Evolutionary conservation across 2,888 invertebrate species (phyloP).

Genomic region (Schizaphis graminum): DNA sequence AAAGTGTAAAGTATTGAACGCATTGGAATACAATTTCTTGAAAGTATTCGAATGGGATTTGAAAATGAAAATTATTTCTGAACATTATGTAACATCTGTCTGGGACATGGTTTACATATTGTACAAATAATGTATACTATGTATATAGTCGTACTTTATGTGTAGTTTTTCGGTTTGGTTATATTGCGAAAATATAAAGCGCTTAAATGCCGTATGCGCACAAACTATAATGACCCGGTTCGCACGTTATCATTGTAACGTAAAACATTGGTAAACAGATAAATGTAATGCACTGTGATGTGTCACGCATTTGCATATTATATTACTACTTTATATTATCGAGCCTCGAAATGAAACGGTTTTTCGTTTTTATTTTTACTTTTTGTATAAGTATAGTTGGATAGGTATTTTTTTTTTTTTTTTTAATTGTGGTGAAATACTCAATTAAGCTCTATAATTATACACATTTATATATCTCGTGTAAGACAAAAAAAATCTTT

Average conservation of each 20-base stretch:
- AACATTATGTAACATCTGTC: constrained; percentile 41
- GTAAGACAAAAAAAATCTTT: neutral
- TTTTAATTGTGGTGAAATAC: neutral
- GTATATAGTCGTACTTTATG: neutral
- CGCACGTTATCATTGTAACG: constrained; percentile 49
- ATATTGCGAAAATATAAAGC: constrained; percentile 41
- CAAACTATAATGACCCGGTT: constrained; percentile 46
- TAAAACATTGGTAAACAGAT: constrained; percentile 16
- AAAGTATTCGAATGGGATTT: neutral
- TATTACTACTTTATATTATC: neutral
- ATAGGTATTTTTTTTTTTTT: neutral
- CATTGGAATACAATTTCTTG: neutral
- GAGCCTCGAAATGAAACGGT: neutral
- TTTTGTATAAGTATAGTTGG: neutral
- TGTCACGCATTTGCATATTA: neutral
- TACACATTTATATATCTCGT: neutral
- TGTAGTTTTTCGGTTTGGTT: constrained; percentile 34
- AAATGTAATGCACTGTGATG: neutral
- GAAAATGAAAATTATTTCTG: constrained; percentile 47
- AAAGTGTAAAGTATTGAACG: constrained; percentile 1
- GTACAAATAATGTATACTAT: neutral
- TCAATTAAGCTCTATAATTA: neutral
- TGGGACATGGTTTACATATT: constrained; percentile 13
- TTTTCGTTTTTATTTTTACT: neutral
- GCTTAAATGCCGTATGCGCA: constrained; percentile 23